Conservation (phyloP, 2,888 invertebrate genomes). For the Herminia tarsipennalis region DNA sequence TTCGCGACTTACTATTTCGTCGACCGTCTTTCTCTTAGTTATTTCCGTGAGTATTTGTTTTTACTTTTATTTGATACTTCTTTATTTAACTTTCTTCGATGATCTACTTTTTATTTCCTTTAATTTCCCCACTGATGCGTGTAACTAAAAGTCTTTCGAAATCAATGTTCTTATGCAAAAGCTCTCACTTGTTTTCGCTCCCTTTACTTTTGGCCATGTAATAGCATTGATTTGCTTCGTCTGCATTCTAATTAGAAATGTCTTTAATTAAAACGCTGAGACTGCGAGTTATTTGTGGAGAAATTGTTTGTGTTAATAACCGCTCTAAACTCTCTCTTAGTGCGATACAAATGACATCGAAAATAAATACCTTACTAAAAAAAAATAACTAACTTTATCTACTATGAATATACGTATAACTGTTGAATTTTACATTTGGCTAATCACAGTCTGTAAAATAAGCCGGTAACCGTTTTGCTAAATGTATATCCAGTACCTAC, state of each 20-base stretch:
- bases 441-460: constrained; percentile 4
- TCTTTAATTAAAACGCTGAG: not conserved
- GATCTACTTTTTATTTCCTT: constrained; percentile 11
- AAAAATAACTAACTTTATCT: too few species aligned
- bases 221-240: constrained; percentile 1
- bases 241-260: constrained; percentile 2
- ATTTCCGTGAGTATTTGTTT: constrained; percentile 1
- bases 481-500: too few species aligned
- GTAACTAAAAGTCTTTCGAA: not conserved
- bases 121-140: constrained; percentile 9
- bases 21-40: not conserved
- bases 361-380: not conserved
- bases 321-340: not conserved
- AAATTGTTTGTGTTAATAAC: constrained; percentile 1
- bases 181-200: not conserved
- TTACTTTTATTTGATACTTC: constrained; percentile 2
- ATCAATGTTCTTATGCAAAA: not conserved
- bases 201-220: not conserved
- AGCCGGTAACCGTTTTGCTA: constrained; percentile 7
- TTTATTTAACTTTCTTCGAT: constrained; percentile 13
- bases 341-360: not conserved
- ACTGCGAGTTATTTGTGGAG: not conserved
- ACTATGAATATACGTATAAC: too few species aligned
- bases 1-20: too few species aligned
- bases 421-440: not conserved